Base-by-base conservation (phyloP, 2,888 invertebrate species). In the Camptogramma bilineatum region DNA sequence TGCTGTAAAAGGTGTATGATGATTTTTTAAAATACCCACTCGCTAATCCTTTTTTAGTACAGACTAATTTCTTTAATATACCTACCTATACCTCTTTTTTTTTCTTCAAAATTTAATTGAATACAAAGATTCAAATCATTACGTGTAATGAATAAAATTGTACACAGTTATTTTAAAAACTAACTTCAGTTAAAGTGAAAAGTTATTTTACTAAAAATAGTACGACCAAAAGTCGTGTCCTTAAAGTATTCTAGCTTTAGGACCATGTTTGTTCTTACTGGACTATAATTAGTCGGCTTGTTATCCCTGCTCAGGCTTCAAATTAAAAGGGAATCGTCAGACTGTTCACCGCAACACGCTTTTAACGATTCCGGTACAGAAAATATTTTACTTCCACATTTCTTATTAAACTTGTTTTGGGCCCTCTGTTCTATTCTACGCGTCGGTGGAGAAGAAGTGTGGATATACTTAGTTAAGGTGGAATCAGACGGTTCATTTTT, bases 281-380 rank as follows among this genome's bases (percentile, higher is more conserved):
- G 80, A 81, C 82, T 91, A 88, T 93, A 90, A 92, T 93, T 91
- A 92, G 87, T 86, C 86, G 86, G 87, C 92, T 93, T 88, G 91
- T 92, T 92, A 91, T 85, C 81, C 61, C 82, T 88, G 90, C 81
- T 82, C 87, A 88, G 83, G 84, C 86, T 87, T 91, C 81, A 90
- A 90, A 91, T 91, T 91, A 92, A 92, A 91, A 86, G 87, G 82
- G 86, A 89, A 87, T 89, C 80, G 87, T 84, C 88, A 84, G 86
- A 73, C 79, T 77, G 78, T 75, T 75, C 80, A 91, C 91, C 92
- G 82, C 90, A 89, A 86, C 84, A 81, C 83, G 85, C 88, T 86
- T 90, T 90, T 91, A 91, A 91, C 90, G 84, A 92, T 91, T 93
- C 91, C 90, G 90, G 90, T 89, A 86, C 84, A 83, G 85, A 91